These are phyloP conservation scores for Choristoneura rosaceana DNA, from an alignment of 2,888 invertebrate species.

Conservation along the genomic window DNA sequence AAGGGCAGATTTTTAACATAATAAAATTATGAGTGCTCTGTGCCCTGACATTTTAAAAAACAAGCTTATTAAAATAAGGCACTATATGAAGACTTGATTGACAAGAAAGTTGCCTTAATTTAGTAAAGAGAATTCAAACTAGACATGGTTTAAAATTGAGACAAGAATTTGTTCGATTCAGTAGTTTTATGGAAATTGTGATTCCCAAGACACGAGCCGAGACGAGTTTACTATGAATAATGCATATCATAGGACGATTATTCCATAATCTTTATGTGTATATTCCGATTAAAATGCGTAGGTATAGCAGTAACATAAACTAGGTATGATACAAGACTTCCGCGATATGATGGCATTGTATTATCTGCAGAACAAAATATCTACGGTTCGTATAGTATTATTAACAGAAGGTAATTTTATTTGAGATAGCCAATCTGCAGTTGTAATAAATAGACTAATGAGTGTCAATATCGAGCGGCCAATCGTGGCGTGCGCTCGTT, in stretches of 20 bases:
- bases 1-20: conserved; percentile 41
- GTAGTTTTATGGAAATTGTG: conserved; percentile 40
- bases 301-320: conserved; percentile 36
- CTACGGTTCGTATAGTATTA: conserved; percentile 59
- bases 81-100: conserved; percentile 6
- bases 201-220: conserved; percentile 41
- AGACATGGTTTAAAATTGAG: conserved; percentile 14
- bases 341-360: conserved; percentile 59
- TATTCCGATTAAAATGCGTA: conserved; percentile 52
- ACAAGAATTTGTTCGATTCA: conserved; percentile 14
- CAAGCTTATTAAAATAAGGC: conserved; percentile 4
- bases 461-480: conserved; percentile 77
- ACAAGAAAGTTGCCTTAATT: not conserved
- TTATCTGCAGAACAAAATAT: conserved; percentile 43
- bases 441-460: conserved; percentile 80
- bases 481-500: conserved; percentile 57
- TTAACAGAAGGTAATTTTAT: conserved; percentile 73
- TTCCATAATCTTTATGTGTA: conserved; percentile 50
- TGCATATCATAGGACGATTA: conserved; percentile 51
- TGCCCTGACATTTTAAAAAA: conserved; percentile 24
- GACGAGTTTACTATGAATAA: conserved; percentile 57
- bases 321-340: conserved; percentile 49
- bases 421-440: conserved; percentile 77
- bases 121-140: not conserved
- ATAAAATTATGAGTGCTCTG: conserved; percentile 26